Evolutionary conservation across 2,888 invertebrate genomes (phyloP), one percentile per base, ranked within the genome.

Genomic region (Tipula vernalis): DNA sequence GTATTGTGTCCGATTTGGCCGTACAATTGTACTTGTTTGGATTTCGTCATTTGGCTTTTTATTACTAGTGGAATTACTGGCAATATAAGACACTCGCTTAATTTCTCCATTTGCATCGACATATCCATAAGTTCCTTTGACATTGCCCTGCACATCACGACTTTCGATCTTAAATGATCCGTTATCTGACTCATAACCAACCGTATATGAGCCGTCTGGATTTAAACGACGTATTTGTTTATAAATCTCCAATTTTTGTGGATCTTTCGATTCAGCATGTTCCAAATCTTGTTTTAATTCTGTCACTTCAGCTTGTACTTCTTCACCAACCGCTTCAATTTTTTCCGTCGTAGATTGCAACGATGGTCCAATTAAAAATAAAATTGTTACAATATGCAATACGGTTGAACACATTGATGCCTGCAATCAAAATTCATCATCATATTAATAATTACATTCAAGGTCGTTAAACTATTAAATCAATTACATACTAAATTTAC

Each of bases 131-230:
- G 96, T 96, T 71, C 96, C 96, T 91, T 96, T 96, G 88, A 96
- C 95, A 90, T 96, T 95, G 8, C 96, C 96, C 88, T 94, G 92
- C 86, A 95, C 95, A 91, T 96, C 96, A 88, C 96, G 92, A 89
- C 95, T 96, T 91, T 96, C 96, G 87, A 96, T 96, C 92, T 96
- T 96, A 91, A 96, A 96, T 0, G 96, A 95, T 3, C 96, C 96
- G 90, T 96, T 96, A 86, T 95, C 96, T 2, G 96, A 96, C 92
- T 96, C 96, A 89, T 96, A 96, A 0, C 96, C 96, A 88, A 96
- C 96, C 0, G 96, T 96, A 89, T 96, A 96, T 0, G 96, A 96
- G 41, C 96, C 96, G 90, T 96, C 96, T 86, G 95, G 95, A 90
- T 96, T 96, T 2, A 96, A 93, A 90, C 95, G 94, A 88, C 96